Conservation (phyloP, 2,888 invertebrate species). For the Trisateles emortualis region DNA sequence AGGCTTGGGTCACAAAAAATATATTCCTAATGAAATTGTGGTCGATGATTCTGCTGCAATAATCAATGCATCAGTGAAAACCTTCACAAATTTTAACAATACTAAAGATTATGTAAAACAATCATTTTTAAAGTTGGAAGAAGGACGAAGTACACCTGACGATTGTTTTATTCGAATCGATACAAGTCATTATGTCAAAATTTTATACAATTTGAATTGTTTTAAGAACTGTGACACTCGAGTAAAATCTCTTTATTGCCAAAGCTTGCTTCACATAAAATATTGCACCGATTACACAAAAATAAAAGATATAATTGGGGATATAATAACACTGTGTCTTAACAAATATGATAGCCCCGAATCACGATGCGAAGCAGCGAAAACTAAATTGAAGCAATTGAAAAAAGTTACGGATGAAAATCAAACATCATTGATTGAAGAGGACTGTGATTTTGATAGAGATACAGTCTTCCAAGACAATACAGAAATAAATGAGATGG, state of each 20-base stretch:
- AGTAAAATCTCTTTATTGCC: neutral
- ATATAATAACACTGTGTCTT: constrained; percentile 2
- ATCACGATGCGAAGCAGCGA: constrained; percentile 10
- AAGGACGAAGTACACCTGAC: neutral
- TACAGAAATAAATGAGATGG: constrained; percentile 7
- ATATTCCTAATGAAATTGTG: neutral
- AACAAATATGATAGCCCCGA: constrained; percentile 1
- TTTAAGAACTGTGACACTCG: neutral
- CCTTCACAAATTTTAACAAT: constrained; percentile 1
- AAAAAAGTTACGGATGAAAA: constrained; percentile 9
- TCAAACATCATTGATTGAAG: constrained; percentile 11
- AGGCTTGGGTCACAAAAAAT: neutral
- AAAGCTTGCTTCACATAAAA: neutral
- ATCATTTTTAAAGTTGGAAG: neutral
- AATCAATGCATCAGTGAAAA: constrained; percentile 2
- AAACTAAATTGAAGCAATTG: constrained; percentile 11
- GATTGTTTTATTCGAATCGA: constrained; percentile 1
- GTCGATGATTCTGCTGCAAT: constrained; percentile 1
- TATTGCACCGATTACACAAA: neutral
- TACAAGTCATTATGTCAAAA: constrained; percentile 1
- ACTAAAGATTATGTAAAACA: neutral
- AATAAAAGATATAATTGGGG: neutral
- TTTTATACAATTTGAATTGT: constrained; percentile 2
- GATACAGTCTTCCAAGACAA: constrained; percentile 11
- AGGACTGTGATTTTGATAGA: constrained; percentile 10